phyloP scores from a whole-genome alignment of 2,113 vertebrate genomes.

The Chloropsis hardwickii region DNA sequence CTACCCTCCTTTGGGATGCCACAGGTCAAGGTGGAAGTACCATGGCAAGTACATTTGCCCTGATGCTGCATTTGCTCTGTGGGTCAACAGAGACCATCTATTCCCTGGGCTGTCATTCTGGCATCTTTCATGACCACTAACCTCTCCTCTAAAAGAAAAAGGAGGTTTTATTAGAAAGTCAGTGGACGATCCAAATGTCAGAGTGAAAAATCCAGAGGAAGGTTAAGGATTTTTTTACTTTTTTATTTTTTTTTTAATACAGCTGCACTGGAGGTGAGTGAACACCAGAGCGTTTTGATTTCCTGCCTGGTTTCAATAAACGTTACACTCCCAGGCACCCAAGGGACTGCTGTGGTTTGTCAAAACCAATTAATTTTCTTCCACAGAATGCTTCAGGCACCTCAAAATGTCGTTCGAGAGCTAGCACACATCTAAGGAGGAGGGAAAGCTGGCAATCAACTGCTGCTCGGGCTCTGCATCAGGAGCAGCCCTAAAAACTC shows the following conservation, averaged over 20 bases:
- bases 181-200: neutral
- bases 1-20: neutral
- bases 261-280: slow-evolving; percentile 33
- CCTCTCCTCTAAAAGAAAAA: slow-evolving; percentile 4
- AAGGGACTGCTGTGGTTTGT: slow-evolving; percentile 71
- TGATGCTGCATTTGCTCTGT: neutral
- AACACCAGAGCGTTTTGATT: slow-evolving; percentile 37
- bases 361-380: slow-evolving; percentile 79
- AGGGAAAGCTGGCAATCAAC: slow-evolving; percentile 24
- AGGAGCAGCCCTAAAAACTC: neutral
- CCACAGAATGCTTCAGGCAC: slow-evolving; percentile 68
- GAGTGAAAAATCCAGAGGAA: neutral
- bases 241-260: neutral
- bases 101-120: slow-evolving; percentile 1
- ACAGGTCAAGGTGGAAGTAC: neutral
- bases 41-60: neutral
- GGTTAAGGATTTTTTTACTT: neutral
- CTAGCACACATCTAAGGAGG: slow-evolving; percentile 17
- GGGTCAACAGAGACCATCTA: slow-evolving; percentile 21
- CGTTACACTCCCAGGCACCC: slow-evolving; percentile 56
- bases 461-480: neutral
- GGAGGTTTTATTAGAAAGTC: neutral
- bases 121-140: neutral
- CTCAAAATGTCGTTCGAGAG: slow-evolving; percentile 33
- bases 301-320: slow-evolving; percentile 63